phyloP scores from a whole-genome alignment of 2,113 vertebrate species.

The Probosciger aterrimus region DNA sequence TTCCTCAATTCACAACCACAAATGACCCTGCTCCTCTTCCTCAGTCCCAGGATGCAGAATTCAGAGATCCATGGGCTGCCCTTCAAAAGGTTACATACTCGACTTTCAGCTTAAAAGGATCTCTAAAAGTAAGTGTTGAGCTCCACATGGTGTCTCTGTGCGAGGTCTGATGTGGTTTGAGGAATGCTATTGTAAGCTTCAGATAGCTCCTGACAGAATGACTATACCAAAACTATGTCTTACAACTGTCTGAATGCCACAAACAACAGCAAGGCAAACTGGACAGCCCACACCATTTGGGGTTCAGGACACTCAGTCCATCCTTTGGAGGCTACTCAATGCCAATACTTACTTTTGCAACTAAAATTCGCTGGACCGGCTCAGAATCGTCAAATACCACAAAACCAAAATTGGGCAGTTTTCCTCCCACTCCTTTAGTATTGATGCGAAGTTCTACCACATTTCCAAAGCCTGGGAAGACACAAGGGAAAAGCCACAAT shows the following conservation, averaged over 20 bases:
- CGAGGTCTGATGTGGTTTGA: fast-evolving
- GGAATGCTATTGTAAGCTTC: fast-evolving
- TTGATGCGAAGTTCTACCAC: constrained; percentile 98
- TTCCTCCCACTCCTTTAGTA: constrained; percentile 96
- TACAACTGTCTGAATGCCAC: background rate
- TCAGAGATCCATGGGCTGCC: background rate
- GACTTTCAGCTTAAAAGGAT: background rate
- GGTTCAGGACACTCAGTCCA: background rate
- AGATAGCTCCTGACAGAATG: fast-evolving
- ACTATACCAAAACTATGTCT: background rate
- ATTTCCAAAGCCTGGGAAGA: constrained; percentile 86
- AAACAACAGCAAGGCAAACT: background rate
- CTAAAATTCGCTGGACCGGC: constrained; percentile 94
- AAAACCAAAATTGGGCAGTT: constrained; percentile 97
- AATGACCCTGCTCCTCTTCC: background rate
- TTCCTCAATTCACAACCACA: background rate
- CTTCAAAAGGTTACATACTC: background rate
- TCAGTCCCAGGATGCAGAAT: background rate
- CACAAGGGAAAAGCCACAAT: background rate
- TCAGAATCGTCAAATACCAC: constrained; percentile 97
- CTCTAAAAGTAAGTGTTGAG: background rate
- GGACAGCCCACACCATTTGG: fast-evolving
- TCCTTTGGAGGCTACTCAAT: background rate
- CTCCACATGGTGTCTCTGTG: background rate
- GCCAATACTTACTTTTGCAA: constrained; percentile 89